Conservation (phyloP, 2,888 invertebrate genomes). For the Achlya flavicornis region DNA sequence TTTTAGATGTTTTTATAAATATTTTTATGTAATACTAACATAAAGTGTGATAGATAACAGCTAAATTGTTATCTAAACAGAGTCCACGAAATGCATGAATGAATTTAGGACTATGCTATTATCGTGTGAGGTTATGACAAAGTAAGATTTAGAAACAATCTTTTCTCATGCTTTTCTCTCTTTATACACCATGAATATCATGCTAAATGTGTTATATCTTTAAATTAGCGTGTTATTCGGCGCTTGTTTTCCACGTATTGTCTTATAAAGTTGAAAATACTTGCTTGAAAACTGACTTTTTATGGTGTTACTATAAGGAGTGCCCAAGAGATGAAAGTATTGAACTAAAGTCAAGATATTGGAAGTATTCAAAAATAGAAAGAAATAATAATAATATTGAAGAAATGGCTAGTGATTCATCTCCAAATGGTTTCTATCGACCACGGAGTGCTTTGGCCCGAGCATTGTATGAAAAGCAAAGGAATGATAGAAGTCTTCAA, state of each 20-base stretch:
- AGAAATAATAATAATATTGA: constrained; percentile 33
- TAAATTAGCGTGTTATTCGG: constrained; percentile 35
- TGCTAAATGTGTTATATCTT: constrained; percentile 48
- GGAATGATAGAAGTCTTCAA: constrained; percentile 87
- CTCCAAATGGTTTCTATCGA: constrained; percentile 80
- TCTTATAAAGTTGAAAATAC: constrained; percentile 34
- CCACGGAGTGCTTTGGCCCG: constrained; percentile 89
- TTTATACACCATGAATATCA: neutral
- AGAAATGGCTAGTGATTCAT: constrained; percentile 62
- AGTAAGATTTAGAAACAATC: neutral
- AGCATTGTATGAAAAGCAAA: constrained; percentile 88
- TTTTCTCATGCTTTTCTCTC: neutral
- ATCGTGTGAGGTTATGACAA: constrained; percentile 3
- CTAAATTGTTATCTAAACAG: neutral
- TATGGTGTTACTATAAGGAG: constrained; percentile 62
- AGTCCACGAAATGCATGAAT: neutral
- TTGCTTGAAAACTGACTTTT: constrained; percentile 51
- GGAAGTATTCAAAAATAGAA: constrained; percentile 30
- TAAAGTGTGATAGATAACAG: constrained; percentile 21
- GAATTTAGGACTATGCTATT: neutral
- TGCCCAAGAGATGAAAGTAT: constrained; percentile 47
- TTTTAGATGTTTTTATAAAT: constrained; percentile 35
- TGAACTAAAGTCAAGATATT: constrained; percentile 36
- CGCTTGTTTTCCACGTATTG: constrained; percentile 37
- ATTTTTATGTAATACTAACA: constrained; percentile 28